These are phyloP conservation scores for Smithornis capensis DNA, from an alignment of 2,113 vertebrate genomes.

Conservation along the genomic window DNA sequence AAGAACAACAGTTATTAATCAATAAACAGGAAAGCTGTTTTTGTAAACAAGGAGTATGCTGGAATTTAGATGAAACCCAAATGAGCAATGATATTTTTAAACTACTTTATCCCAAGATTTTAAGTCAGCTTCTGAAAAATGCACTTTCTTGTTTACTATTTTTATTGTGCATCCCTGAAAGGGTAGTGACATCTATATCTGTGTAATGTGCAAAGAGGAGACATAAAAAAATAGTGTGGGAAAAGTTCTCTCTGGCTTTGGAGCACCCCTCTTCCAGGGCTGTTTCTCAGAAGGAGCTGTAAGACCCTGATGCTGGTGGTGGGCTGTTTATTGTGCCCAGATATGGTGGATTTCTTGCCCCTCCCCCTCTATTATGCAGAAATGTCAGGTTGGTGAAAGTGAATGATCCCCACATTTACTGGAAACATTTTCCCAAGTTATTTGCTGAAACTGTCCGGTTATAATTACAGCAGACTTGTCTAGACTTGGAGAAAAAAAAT, in stretches of 20 bases:
- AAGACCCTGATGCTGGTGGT: not conserved
- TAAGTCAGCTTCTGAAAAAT: not conserved
- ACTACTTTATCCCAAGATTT: not conserved
- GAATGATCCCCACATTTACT: not conserved
- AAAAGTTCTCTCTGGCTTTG: not conserved
- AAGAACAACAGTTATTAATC: not conserved
- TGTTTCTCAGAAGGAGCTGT: not conserved
- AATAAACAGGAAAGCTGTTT: not conserved
- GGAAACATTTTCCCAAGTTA: not conserved
- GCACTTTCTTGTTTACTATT: not conserved
- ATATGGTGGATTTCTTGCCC: rapidly evolving
- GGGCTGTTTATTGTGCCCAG: not conserved
- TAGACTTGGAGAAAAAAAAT: not conserved
- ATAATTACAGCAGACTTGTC: not conserved
- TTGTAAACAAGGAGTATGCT: not conserved
- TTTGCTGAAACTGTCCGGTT: not conserved
- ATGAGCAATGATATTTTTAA: not conserved
- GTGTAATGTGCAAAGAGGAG: not conserved
- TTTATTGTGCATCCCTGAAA: not conserved
- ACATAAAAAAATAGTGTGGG: not conserved
- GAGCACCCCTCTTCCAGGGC: not conserved
- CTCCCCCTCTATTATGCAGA: not conserved
- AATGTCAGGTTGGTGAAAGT: not conserved
- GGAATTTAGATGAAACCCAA: not conserved
- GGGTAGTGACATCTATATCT: not conserved